Base-by-base conservation (phyloP, 2,797 vertebrate genomes). In the Rhabdomys pumilio region DNA sequence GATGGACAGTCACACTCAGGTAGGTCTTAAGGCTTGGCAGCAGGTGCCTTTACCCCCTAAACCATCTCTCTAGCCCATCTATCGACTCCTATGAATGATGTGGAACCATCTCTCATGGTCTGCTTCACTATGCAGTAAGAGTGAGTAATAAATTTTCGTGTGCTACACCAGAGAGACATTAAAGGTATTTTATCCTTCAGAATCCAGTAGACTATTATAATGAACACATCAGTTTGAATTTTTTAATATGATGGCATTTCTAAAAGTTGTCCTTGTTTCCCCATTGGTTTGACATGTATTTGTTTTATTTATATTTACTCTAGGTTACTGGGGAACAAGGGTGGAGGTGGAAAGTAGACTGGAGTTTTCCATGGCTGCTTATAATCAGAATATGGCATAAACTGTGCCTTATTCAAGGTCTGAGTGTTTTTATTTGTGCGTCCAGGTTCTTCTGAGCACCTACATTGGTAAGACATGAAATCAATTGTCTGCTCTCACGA, bases 291-390 rank as follows among this genome's bases (percentile, higher is more conserved):
- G 7, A 22, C 73, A 47, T 82, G 53, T 55, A 24, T 84, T 90
- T 85, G 50, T 65, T 94, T 41, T 90, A 47, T 55, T 92, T 90
- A 53, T 87, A 55, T 82, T 79, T 93, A 80, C 47, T 61, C 84
- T 24, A 12, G 26, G 73, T 85, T 75, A 59, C 22, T 41, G 53
- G 7, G 29, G 20, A 55, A 3, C 47, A 44, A 65, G n/a, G 10
- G 14, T 4, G 7, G 24, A 10, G 0, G 50, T 50, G 50, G 69
- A 29, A 81, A 34, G 38, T 63, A 65, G n/a, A 14, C 34, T 73
- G 10, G 55, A 90, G 85, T 90, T 93, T 93, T 80, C 41, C 77
- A 57, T 69, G 44, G 81, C 84, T 90, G 61, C 73, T 73, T 89
- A 31, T 79, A 61, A 85, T 34, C 2, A 29, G 38, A 93, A 29